phyloP scores from a whole-genome alignment of 2,113 vertebrate species.

The Rallus limicola region DNA sequence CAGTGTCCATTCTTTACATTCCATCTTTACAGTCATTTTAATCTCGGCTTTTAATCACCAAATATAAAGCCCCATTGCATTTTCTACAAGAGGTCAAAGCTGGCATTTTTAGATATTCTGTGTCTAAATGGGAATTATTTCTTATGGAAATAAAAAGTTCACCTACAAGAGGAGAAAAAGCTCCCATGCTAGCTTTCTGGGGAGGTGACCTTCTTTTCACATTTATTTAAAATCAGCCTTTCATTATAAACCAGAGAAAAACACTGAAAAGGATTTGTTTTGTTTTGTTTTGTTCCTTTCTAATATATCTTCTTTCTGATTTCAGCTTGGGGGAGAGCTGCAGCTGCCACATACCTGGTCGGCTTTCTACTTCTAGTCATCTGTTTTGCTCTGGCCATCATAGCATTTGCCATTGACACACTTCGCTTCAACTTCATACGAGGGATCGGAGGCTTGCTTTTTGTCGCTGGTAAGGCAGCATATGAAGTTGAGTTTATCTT shows the following conservation, averaged over 20 bases:
- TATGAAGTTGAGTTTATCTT: neutral
- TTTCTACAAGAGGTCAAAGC: neutral
- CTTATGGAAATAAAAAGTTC: neutral
- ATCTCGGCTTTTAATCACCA: neutral
- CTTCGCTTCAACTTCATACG: conserved; percentile 70
- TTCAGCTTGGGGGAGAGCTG: conserved; percentile 72
- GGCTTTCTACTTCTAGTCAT: conserved; percentile 65
- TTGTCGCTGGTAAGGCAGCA: conserved; percentile 63
- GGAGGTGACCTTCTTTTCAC: neutral
- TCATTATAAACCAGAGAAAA: neutral
- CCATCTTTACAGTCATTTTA: neutral
- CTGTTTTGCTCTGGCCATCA: conserved; percentile 71
- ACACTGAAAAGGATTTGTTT: neutral
- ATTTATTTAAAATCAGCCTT: neutral
- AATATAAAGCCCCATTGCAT: neutral
- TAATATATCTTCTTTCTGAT: neutral
- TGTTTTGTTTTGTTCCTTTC: neutral
- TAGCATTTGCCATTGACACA: conserved; percentile 65
- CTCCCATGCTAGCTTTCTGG: neutral
- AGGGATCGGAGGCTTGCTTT: conserved; percentile 67
- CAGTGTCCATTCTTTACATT: neutral
- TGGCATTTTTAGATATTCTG: neutral
- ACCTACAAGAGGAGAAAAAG: neutral
- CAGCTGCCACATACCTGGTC: conserved; percentile 60
- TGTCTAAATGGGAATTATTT: neutral